Conservation (phyloP, 53 echinoderm and acorn worm species). For the Apostichopus leukothele region DNA sequence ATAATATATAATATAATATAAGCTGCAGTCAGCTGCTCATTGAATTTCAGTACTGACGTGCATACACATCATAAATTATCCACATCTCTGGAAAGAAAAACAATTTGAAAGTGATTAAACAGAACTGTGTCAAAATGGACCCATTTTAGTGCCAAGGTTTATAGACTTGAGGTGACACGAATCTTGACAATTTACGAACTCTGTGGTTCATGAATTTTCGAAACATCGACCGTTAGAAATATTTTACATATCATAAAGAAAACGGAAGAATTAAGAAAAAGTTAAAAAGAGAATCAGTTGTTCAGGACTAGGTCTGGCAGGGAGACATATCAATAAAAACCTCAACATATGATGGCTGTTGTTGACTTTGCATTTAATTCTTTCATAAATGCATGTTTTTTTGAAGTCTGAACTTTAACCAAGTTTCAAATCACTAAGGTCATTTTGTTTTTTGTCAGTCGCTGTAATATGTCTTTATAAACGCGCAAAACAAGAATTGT, state of each 20-base stretch:
- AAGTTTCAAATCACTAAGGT: not conserved
- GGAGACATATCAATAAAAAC: slow-evolving; percentile 7
- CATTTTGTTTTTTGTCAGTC: not conserved
- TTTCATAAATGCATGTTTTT: not conserved
- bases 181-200: slow-evolving; percentile 14
- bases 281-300: not conserved
- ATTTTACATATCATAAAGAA: not conserved
- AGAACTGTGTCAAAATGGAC: slow-evolving; percentile 20
- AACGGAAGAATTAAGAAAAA: not conserved
- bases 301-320: not conserved
- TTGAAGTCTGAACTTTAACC: not conserved
- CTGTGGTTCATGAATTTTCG: not conserved
- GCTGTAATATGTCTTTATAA: too few relatives aligned
- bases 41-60: not conserved
- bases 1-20: not conserved
- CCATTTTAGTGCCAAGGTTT: not conserved
- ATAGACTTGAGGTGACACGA: slow-evolving; percentile 30
- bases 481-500: too few relatives aligned
- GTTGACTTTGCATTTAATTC: not conserved
- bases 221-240: not conserved
- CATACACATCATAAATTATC: slow-evolving; percentile 10
- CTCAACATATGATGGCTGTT: not conserved
- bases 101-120: slow-evolving; percentile 36
- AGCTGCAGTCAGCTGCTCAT: not conserved
- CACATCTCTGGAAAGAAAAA: not conserved